Percentiles rank a stretch among this genome's conserved stretches.
Conservation (phyloP, 37 sponge, comb jelly and placozoan genomes). For the Halisarca cf. caerulea region DNA sequence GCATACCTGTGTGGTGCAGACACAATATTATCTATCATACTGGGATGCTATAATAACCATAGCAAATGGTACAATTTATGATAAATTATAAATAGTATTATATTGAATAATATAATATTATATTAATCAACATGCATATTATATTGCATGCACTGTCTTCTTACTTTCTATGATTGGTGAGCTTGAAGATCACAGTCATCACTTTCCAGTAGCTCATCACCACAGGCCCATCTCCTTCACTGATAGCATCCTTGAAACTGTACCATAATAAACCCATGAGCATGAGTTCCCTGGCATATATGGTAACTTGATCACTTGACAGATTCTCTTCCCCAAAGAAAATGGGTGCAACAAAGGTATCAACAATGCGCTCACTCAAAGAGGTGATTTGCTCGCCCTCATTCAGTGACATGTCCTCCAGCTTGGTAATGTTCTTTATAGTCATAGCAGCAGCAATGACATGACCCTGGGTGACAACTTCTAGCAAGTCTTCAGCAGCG, state of each 20-base stretch:
- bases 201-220: constrained; percentile 31
- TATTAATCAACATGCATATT: constrained; percentile 1
- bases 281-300: constrained; percentile 19
- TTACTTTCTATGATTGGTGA: constrained; percentile 21
- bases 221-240: constrained; percentile 22
- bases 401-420: constrained; percentile 15
- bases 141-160: neutral
- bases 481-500: constrained; percentile 36
- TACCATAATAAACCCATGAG: constrained; percentile 20
- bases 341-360: constrained; percentile 14
- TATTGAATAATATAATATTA: neutral
- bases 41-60: neutral
- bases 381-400: neutral
- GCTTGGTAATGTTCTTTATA: neutral
- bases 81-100: neutral
- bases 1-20: neutral
- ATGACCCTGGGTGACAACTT: constrained; percentile 22
- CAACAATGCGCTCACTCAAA: constrained; percentile 14
- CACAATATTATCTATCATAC: neutral
- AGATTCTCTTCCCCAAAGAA: constrained; percentile 13
- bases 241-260: constrained; percentile 21
- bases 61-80: neutral
- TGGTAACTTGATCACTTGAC: constrained; percentile 1
- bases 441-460: constrained; percentile 49
- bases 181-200: constrained; percentile 2